A percentile compares a stretch with the other conserved stretches of the same genome.
Conservation (phyloP, 37 sponge, comb jelly and placozoan genomes). For the Hormiphora californensis region DNA sequence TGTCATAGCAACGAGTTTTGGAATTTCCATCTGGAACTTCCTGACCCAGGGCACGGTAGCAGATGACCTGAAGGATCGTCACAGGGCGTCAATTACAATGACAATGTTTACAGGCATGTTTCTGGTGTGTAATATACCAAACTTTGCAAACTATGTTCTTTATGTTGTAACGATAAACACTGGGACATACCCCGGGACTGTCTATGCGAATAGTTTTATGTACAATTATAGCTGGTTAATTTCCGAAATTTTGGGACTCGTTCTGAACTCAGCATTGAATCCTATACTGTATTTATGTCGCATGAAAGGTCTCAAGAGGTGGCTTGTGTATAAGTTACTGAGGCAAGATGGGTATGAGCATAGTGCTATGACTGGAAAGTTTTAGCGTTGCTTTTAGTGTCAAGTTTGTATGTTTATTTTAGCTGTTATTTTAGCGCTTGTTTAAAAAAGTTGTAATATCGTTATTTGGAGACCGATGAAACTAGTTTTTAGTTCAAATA, state of each 20-base stretch:
- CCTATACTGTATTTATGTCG: background rate
- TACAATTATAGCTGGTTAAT: conserved; percentile 1
- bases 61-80: background rate
- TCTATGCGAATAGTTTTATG: background rate
- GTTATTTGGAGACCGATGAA: too few species aligned
- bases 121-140: conserved; percentile 1
- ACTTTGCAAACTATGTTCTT: background rate
- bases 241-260: background rate
- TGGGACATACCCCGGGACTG: background rate
- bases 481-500: too few species aligned
- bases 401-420: too few species aligned
- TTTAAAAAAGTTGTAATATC: too few species aligned
- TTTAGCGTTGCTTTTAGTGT: too few species aligned
- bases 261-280: background rate
- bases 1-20: background rate
- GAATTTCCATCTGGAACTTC: background rate
- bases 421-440: too few species aligned
- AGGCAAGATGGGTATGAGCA: too few species aligned
- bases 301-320: background rate
- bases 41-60: background rate
- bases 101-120: background rate
- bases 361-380: too few species aligned
- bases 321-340: too few species aligned
- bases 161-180: background rate
- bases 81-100: background rate